Conservation (phyloP, 2,113 vertebrate genomes). For the Pteruthius melanotis region DNA sequence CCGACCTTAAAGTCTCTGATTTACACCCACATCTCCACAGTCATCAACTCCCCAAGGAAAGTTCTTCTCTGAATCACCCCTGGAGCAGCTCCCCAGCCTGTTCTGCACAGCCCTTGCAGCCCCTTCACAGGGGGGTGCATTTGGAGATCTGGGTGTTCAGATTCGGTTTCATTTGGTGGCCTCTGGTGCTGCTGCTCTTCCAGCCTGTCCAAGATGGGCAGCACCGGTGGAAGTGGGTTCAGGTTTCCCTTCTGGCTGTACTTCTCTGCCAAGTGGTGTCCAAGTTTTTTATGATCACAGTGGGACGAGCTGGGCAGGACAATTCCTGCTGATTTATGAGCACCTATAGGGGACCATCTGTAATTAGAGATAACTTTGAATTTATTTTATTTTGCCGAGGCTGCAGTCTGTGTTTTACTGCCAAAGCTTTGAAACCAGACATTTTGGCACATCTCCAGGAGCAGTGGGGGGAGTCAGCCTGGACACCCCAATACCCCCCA, state of each 20-base stretch:
- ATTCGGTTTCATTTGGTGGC: neutral
- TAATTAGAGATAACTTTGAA: neutral
- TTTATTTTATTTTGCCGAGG: neutral
- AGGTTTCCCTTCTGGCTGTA: neutral
- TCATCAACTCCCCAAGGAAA: neutral
- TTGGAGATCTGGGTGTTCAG: neutral
- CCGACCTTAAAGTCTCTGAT: neutral
- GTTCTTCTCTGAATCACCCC: accelerated
- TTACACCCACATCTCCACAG: accelerated
- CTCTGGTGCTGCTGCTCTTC: neutral
- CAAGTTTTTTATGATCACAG: accelerated
- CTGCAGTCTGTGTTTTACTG: neutral
- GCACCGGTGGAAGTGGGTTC: neutral
- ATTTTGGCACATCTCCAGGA: neutral
- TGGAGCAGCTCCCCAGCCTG: accelerated
- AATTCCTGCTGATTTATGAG: neutral
- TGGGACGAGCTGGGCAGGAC: accelerated
- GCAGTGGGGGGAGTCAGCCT: neutral
- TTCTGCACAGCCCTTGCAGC: neutral
- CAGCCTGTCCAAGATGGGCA: neutral
- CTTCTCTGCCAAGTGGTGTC: neutral
- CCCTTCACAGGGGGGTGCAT: neutral
- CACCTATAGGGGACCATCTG: neutral
- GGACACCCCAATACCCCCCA: neutral
- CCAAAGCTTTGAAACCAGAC: neutral